Evolutionary conservation across 1,140 invertebrate species (phyloP).

Genomic region (Callitettix versicolor): DNA sequence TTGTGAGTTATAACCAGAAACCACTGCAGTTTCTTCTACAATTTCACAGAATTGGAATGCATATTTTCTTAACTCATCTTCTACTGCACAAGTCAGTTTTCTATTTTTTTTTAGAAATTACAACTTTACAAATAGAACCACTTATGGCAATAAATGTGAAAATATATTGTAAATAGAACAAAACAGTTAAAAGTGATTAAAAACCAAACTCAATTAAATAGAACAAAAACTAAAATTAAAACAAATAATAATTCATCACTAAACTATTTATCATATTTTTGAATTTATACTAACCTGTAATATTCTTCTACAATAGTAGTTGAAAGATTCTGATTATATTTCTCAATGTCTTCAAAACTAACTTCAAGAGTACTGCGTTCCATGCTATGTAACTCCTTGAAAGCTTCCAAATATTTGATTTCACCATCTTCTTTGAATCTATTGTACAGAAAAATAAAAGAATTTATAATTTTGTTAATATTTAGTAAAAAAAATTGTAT

Average conservation of each 20-base stretch:
- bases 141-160: too few relatives aligned
- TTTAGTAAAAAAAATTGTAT: neutral
- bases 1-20: too few relatives aligned
- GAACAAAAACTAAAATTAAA: neutral
- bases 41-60: too few relatives aligned
- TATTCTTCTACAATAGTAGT: slow-evolving; percentile 94
- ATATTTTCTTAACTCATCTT: too few relatives aligned
- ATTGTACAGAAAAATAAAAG: neutral
- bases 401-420: slow-evolving; percentile 76
- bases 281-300: slow-evolving; percentile 68
- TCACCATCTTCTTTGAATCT: slow-evolving; percentile 76
- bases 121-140: too few relatives aligned
- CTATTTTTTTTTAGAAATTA: too few relatives aligned
- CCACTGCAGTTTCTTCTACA: too few relatives aligned
- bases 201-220: too few relatives aligned
- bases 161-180: too few relatives aligned
- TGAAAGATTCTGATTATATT: slow-evolving; percentile 84
- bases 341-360: slow-evolving; percentile 92
- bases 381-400: slow-evolving; percentile 71
- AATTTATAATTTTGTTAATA: neutral
- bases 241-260: neutral
- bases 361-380: slow-evolving; percentile 91
- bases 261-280: neutral
- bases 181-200: too few relatives aligned
- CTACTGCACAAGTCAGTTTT: too few relatives aligned